Evolutionary conservation across 1,140 invertebrate species (phyloP), one percentile per base, ranked within the genome.

Genomic region (Trichonephila inaurata): DNA sequence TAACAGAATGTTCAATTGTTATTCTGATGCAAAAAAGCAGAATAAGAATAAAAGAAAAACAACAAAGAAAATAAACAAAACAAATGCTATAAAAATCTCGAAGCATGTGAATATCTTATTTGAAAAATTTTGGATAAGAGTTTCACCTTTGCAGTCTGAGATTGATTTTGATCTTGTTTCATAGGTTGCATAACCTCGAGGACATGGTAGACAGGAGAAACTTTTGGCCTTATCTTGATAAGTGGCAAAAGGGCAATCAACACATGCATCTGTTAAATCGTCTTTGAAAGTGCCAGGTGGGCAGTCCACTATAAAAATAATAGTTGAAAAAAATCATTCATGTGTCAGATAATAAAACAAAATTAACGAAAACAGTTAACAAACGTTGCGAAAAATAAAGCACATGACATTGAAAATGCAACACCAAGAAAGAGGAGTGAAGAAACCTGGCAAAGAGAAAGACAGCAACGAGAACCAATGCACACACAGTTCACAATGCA

Each of bases 231-330:
- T 97, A 94, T 98, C 97, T 95, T 98, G 98, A 96, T 97, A 99
- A 6, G 98, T 98, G 83, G 99, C 99, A 94, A 98, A 97, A 62
- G 98, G 97, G 95, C 99, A 99, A 40, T 98, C 98, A 28, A 99
- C 98, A 98, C 96, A 60, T 96, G 96, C 81, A 98, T 61, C 99
- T 98, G 96, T 99, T 98, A 89, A 98, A 98, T 94, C 97, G 96
- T 0, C 98, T 98, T 96, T 98, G 99, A 92, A 98, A 98, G 95
- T 99, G 99, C 95, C 98, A 98, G 0, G 98, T 98, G 95, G 98
- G 96, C 1, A 99, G 96, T 77, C 97, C 95, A 95, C 94, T 95
- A 51, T 64, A 92, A 87, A 72, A 69, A 99, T 96, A 33, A 89
- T 40, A 40, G 33, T 40, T 40, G 0, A 6, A 82, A 83, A 82